A percentile compares a stretch with the other conserved stretches of the same genome.
phyloP scores from a whole-genome alignment of 2,113 vertebrate genomes.

The Oreocharis arfaki region DNA sequence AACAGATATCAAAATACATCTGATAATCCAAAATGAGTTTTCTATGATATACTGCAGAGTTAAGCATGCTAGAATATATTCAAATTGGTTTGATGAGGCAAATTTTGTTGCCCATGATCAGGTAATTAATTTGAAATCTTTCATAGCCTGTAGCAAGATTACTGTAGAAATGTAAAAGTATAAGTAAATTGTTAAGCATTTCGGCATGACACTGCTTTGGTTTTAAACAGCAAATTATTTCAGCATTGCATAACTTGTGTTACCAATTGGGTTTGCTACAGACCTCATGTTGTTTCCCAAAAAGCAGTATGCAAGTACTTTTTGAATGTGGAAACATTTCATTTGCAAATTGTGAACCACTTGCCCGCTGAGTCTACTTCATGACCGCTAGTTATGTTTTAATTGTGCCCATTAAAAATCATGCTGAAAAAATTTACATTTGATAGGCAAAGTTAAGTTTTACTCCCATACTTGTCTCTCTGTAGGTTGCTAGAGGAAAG shows the following conservation, averaged over 20 bases:
- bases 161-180: slow-evolving; percentile 75
- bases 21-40: slow-evolving; percentile 70
- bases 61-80: slow-evolving; percentile 67
- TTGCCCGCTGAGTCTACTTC: slow-evolving; percentile 96
- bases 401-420: slow-evolving; percentile 95
- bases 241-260: slow-evolving; percentile 73
- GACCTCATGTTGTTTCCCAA: slow-evolving; percentile 67
- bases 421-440: slow-evolving; percentile 99
- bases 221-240: slow-evolving; percentile 81
- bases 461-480: slow-evolving; percentile 99
- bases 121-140: slow-evolving; percentile 79
- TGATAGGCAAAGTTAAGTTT: slow-evolving; percentile 99
- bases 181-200: slow-evolving; percentile 72
- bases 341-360: slow-evolving; percentile 90
- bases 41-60: slow-evolving; percentile 80
- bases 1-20: slow-evolving; percentile 56
- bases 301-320: slow-evolving; percentile 66
- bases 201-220: slow-evolving; percentile 68
- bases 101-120: slow-evolving; percentile 73
- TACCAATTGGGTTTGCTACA: slow-evolving; percentile 74
- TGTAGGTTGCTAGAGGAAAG: slow-evolving; percentile 99
- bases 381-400: slow-evolving; percentile 94
- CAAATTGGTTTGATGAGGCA: slow-evolving; percentile 69
- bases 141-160: slow-evolving; percentile 83
- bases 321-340: slow-evolving; percentile 72